These are phyloP conservation scores for Mesocricetus auratus DNA, from an alignment of 2,113 vertebrate species.

Conservation along the genomic window DNA sequence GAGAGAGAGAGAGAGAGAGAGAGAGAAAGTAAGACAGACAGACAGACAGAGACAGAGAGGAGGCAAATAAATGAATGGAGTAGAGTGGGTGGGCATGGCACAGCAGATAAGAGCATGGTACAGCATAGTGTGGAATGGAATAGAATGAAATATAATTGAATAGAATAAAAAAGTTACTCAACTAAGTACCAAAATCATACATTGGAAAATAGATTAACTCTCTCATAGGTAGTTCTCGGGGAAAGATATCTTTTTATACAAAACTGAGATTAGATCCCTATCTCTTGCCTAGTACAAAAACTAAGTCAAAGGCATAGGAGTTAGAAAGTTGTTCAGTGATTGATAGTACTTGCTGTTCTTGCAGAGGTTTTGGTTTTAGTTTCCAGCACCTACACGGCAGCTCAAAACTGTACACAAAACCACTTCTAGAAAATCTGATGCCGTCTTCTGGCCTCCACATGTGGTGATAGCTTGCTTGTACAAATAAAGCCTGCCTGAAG, in stretches of 20 bases:
- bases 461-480: no score
- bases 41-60: no score
- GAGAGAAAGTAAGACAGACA: no score
- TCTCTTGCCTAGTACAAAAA: background rate
- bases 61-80: background rate
- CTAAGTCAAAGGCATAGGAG: background rate
- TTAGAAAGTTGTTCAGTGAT: background rate
- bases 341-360: background rate
- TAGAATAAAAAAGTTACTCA: background rate
- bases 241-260: background rate
- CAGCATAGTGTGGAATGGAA: background rate
- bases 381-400: background rate
- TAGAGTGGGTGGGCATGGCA: background rate
- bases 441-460: background rate
- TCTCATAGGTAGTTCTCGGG: background rate
- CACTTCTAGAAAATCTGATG: no score
- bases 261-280: background rate
- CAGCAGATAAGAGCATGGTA: background rate
- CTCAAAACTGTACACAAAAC: background rate
- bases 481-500: no score
- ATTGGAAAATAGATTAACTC: background rate
- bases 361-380: background rate
- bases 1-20: background rate
- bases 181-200: background rate
- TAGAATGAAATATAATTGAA: background rate